A percentile compares a stretch with the other conserved stretches of the same genome.
Evolutionary conservation across 2,113 vertebrate species (phyloP).

Genomic region (Tragelaphus scriptus): DNA sequence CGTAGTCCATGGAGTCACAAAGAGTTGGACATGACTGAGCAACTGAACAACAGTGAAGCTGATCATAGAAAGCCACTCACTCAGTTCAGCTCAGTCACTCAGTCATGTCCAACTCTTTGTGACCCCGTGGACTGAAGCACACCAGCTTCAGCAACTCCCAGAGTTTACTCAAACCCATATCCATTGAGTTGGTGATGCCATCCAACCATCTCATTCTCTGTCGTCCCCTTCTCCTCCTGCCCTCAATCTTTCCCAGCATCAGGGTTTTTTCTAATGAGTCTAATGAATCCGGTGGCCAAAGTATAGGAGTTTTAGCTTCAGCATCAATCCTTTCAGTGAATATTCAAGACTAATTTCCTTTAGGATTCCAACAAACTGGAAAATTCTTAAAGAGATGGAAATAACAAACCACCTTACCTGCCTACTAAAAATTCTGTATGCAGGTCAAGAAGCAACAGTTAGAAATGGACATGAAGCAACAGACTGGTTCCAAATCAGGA

Average conservation of each 20-base stretch:
- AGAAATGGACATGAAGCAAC: neutral
- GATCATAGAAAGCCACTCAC: neutral
- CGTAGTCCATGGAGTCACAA: neutral
- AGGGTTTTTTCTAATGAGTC: neutral
- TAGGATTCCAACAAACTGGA: neutral
- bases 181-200: neutral
- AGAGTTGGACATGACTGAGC: neutral
- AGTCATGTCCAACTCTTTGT: rapidly evolving
- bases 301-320: neutral
- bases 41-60: neutral
- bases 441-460: neutral
- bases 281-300: neutral
- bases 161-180: neutral
- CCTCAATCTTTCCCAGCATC: neutral
- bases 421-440: neutral
- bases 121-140: rapidly evolving
- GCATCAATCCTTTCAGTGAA: neutral
- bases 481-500: neutral
- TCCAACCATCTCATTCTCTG: neutral
- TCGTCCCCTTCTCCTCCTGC: neutral
- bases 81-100: neutral
- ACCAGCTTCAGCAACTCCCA: neutral
- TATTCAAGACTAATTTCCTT: neutral
- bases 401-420: neutral
- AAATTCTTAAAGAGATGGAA: neutral